Percentiles rank a stretch among this genome's conserved stretches.
Conservation (phyloP, 2,888 invertebrate species). For the Heteromyza rotundicornis region DNA sequence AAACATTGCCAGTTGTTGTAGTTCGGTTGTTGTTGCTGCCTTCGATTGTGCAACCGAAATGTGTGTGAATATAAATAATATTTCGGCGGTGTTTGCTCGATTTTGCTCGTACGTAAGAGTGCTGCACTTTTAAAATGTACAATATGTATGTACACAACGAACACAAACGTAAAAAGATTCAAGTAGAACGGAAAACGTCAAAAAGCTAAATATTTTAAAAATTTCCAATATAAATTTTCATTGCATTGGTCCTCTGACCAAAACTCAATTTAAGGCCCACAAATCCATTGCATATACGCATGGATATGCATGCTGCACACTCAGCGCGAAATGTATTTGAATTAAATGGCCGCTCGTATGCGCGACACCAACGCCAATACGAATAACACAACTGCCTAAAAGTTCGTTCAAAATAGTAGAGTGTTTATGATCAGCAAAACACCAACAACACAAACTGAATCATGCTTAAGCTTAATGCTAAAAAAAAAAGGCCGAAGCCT, state of each 20-base stretch:
- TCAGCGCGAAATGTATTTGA: conserved; percentile 1
- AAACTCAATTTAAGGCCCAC: neutral
- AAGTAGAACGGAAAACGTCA: too few species aligned
- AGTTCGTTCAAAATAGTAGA: neutral
- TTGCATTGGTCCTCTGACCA: neutral
- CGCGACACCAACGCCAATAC: neutral
- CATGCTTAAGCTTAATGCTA: conserved; percentile 1
- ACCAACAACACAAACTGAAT: neutral
- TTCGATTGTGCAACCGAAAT: too few species aligned
- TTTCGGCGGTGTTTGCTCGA: too few species aligned
- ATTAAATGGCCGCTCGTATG: neutral
- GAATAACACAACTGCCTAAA: neutral
- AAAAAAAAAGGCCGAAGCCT: conserved; percentile 5
- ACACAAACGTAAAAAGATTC: too few species aligned
- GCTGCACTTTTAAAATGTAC: too few species aligned
- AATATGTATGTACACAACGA: too few species aligned
- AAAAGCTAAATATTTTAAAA: too few species aligned
- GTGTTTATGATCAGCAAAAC: neutral
- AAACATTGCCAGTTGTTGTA: neutral
- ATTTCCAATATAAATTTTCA: too few species aligned
- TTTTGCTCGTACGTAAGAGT: too few species aligned
- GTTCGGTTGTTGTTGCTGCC: neutral
- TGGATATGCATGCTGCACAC: neutral
- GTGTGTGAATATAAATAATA: neutral
- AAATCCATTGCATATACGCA: neutral